A percentile compares a stretch with the other conserved stretches of the same genome.
Conservation (phyloP, 1,140 invertebrate genomes). For the Aphelenchoides besseyi region DNA sequence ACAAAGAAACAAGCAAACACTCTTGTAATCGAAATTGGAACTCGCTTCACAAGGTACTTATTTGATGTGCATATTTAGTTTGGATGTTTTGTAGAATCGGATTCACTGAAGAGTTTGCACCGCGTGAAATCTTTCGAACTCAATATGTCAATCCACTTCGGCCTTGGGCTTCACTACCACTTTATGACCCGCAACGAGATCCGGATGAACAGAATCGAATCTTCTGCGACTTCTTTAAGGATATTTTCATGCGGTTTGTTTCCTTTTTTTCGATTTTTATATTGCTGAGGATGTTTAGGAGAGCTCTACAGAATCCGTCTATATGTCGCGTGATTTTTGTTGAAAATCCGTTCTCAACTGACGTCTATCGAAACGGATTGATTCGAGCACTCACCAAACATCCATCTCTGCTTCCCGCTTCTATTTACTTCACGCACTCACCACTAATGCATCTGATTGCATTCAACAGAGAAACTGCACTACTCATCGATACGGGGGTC, state of each 20-base stretch:
- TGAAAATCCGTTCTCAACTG: constrained; percentile 5
- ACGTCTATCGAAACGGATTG: not conserved
- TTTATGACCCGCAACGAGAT: not conserved
- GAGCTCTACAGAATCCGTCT: not conserved
- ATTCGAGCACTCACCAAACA: not conserved
- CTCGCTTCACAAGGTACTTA: constrained; percentile 10
- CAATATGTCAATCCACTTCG: constrained; percentile 6
- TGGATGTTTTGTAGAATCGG: constrained; percentile 4
- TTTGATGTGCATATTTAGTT: not conserved
- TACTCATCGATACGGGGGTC: constrained; percentile 10
- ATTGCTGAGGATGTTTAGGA: not conserved
- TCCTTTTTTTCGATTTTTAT: not conserved
- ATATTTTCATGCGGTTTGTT: constrained; percentile 6
- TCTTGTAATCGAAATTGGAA: constrained; percentile 19
- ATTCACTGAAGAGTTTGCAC: not conserved
- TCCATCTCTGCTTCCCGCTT: not conserved
- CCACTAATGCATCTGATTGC: constrained; percentile 11
- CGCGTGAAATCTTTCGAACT: constrained; percentile 6
- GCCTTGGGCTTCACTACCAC: not conserved
- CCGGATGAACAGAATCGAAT: not conserved
- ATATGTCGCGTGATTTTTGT: constrained; percentile 4
- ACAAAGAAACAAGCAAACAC: not conserved
- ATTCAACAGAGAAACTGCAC: not conserved
- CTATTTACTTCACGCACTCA: not conserved
- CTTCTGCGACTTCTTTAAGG: constrained; percentile 11